phyloP scores from a whole-genome alignment of 1,140 invertebrate species.

The Leptinotarsa defecta region DNA sequence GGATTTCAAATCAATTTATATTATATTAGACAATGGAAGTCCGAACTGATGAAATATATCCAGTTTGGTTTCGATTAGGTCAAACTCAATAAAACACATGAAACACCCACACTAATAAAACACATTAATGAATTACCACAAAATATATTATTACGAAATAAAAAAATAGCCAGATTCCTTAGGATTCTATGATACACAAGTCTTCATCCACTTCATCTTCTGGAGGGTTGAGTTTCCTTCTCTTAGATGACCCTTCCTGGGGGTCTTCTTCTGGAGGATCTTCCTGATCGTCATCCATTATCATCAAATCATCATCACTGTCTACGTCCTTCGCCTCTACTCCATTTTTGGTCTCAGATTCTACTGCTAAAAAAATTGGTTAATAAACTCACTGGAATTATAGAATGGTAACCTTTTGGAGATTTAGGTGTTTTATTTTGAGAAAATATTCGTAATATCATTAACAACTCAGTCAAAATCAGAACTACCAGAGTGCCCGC shows the following conservation, averaged over 20 bases:
- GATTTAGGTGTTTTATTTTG: neutral
- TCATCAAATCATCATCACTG: conserved; percentile 48
- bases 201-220: conserved; percentile 36
- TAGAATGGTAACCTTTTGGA: neutral
- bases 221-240: conserved; percentile 48
- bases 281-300: conserved; percentile 50
- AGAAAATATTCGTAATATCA: neutral
- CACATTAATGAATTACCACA: neutral
- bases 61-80: too few species aligned
- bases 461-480: neutral
- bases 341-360: conserved; percentile 40
- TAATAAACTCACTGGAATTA: neutral
- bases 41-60: too few species aligned
- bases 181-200: conserved; percentile 20
- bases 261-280: conserved; percentile 46
- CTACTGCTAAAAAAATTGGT: conserved; percentile 9
- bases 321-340: conserved; percentile 38
- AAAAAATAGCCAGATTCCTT: neutral
- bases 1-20: too few species aligned
- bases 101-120: neutral
- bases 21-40: too few species aligned
- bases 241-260: conserved; percentile 58
- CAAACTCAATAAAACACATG: too few species aligned
- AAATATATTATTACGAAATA: conserved; percentile 4
- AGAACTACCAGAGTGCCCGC: too few species aligned